These are phyloP conservation scores for Trachelus iudaicus DNA, from an alignment of 2,888 invertebrate species.

Conservation along the genomic window DNA sequence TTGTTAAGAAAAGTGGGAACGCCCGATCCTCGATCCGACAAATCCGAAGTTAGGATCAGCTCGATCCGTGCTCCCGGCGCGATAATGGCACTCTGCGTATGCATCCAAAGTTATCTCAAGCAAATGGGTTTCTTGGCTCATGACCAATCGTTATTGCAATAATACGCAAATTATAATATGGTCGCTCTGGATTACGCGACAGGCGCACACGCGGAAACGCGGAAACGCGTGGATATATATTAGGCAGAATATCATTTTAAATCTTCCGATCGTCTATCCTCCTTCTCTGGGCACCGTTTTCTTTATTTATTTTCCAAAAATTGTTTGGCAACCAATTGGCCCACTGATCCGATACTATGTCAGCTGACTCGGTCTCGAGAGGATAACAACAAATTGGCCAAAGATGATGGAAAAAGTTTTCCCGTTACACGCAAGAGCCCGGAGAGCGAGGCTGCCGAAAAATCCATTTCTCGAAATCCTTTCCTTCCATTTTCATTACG, in stretches of 20 bases:
- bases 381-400: conserved; percentile 12
- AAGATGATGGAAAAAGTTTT: conserved; percentile 21
- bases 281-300: too few relatives aligned
- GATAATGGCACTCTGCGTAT: conserved; percentile 3
- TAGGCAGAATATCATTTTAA: too few relatives aligned
- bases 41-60: too few relatives aligned
- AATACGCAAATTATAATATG: conserved; percentile 51
- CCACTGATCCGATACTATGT: too few relatives aligned
- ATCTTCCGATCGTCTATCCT: too few relatives aligned
- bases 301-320: too few relatives aligned
- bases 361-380: neutral
- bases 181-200: conserved; percentile 33
- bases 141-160: conserved; percentile 50
- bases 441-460: neutral
- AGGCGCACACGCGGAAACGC: too few relatives aligned
- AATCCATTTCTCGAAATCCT: neutral
- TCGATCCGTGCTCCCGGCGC: conserved; percentile 5
- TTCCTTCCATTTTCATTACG: neutral
- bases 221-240: too few relatives aligned
- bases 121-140: conserved; percentile 35
- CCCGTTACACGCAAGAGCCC: neutral
- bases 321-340: too few relatives aligned
- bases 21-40: too few relatives aligned
- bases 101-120: too few relatives aligned
- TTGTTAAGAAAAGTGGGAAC: too few relatives aligned